Evolutionary conservation across 2,888 invertebrate genomes (phyloP).

Genomic region (Andrena hattorfiana): DNA sequence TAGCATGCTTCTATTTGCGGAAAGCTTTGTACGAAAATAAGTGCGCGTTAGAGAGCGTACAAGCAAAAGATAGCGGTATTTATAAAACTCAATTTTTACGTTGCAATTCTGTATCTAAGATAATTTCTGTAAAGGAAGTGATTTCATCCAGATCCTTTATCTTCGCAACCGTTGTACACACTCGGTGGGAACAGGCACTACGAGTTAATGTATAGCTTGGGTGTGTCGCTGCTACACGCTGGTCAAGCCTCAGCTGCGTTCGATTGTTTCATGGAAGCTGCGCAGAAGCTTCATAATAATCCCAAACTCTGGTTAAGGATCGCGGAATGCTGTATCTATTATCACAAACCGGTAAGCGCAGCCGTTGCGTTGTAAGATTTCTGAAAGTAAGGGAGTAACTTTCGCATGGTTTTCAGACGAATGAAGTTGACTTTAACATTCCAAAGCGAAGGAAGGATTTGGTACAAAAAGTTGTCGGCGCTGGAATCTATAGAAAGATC

Average conservation of each 20-base stretch:
- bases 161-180: constrained; percentile 87
- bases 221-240: constrained; percentile 93
- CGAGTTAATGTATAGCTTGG: constrained; percentile 92
- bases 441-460: constrained; percentile 87
- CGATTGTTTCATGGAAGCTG: constrained; percentile 94
- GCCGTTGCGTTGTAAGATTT: neutral
- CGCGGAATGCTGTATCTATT: constrained; percentile 95
- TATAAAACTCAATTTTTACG: constrained; percentile 13
- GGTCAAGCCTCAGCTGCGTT: constrained; percentile 94
- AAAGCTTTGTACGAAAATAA: constrained; percentile 92
- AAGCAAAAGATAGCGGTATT: constrained; percentile 80
- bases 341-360: constrained; percentile 87
- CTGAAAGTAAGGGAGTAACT: neutral
- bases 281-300: constrained; percentile 94
- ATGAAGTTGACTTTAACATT: constrained; percentile 88
- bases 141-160: constrained; percentile 81
- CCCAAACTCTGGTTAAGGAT: constrained; percentile 96
- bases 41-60: constrained; percentile 82
- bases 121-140: constrained; percentile 16
- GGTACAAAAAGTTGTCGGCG: constrained; percentile 87
- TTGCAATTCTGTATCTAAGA: neutral
- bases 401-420: constrained; percentile 85
- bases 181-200: constrained; percentile 88
- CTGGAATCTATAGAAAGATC: constrained; percentile 88
- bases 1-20: constrained; percentile 92